Evolutionary conservation across 2,113 vertebrate genomes (phyloP).

Genomic region (Artemisiospiza belli): DNA sequence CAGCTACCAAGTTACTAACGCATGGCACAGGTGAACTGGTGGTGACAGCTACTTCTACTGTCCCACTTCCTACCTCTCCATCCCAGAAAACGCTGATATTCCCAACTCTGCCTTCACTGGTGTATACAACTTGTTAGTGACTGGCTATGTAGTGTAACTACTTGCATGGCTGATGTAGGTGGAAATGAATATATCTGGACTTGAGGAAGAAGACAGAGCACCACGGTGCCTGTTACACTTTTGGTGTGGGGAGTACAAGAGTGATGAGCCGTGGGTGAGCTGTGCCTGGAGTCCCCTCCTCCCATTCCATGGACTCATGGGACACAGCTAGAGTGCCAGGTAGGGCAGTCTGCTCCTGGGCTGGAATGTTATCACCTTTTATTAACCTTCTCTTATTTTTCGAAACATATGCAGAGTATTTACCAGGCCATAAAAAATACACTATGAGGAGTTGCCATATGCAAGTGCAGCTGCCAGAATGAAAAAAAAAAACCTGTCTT

Average conservation of each 20-base stretch:
- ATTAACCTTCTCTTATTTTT: not conserved
- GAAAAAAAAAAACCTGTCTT: not conserved
- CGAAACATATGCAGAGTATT: not conserved
- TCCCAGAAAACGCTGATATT: not conserved
- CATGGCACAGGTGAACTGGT: accelerated
- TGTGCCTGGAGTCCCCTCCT: not conserved
- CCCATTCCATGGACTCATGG: accelerated
- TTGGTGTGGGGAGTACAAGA: accelerated
- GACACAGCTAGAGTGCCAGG: not conserved
- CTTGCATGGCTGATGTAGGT: not conserved
- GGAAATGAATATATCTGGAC: not conserved
- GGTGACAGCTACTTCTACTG: not conserved
- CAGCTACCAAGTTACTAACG: not conserved
- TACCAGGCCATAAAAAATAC: not conserved
- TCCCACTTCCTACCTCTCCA: not conserved
- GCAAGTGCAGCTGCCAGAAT: not conserved
- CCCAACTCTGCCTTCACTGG: not conserved
- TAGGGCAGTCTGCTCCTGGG: not conserved
- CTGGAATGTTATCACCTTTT: not conserved
- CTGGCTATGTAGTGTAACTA: not conserved
- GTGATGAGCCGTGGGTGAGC: not conserved
- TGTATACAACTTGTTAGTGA: not conserved
- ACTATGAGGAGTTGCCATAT: not conserved
- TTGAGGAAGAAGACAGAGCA: not conserved
- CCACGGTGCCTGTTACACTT: not conserved